Base-by-base conservation (phyloP, 2,113 vertebrate genomes). In the Ardeotis arabs region DNA sequence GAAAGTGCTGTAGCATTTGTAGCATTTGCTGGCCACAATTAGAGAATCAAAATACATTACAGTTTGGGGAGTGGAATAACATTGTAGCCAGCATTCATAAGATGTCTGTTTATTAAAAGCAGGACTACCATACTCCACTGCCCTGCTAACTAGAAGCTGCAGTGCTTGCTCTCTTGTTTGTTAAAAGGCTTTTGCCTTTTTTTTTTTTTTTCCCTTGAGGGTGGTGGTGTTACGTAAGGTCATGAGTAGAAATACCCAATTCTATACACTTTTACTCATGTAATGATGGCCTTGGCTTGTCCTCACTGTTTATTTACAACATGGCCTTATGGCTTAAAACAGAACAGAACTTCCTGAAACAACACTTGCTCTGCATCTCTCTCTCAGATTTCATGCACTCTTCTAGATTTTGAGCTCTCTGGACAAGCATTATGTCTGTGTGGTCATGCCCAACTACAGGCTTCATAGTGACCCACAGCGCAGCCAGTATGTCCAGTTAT, bases 211-310 rank as follows among this genome's bases (percentile, higher is more conserved):
- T 60, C 33, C 15, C 13, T 14, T 13, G 14, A 5, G 7, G 7
- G 17, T 8, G 7, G 6, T 63, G 69, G 11, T 86, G 84, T 37
- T 58, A 31, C 9, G 23, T 73, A 13, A 84, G 72, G 76, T 66
- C 76, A 74, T 55, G 75, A 63, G 63, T 41, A 73, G 90, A 55
- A 84, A 25, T 22, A 70, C 62, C 62, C 50, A 73, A 20, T 76
- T 90, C 95, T 80, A 47, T 83, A 86, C 53, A 28, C 83, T 96
- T 88, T 37, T 90, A 86, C 75, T 93, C 52, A 29, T 35, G 64
- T 62, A 89, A 62, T 35, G 73, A 59, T 35, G 33, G n/a, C 72
- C 73, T 96, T 86, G 74, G n/a, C 84, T 89, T 58, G 29, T 79
- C 50, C 67, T 80, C 64, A 55, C 39, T 89, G 49, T 89, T 93